Evolutionary conservation across 2,888 invertebrate genomes (phyloP), one percentile per base, ranked within the genome.

Genomic region (Macrophya annulata): DNA sequence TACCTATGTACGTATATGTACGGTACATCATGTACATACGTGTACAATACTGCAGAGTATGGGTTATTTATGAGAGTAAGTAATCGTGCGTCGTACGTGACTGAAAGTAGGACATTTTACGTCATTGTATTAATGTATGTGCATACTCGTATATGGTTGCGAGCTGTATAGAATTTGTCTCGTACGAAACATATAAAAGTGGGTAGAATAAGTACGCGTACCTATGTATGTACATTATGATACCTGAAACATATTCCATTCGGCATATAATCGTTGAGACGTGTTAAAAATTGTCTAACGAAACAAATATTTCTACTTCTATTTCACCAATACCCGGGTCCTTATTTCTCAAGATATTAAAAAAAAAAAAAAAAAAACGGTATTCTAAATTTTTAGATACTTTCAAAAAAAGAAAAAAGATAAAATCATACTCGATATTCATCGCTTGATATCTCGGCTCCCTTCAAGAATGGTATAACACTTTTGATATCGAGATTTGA

Each of bases 81-180:
- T 62, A 62, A 37, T 37, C 59, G 40, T 81, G 40, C 40, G 68
- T 77, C 15, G 43, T 81, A 81, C 59, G 79, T 81, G 59, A 81
- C 40, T 15, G 62, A 81, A 81, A 81, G 79, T 81, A 51, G 79
- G 51, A 81, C 79, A 51, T 31, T 81, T 40, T 81, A n/a, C 79
- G 59, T 81, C 79, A 62, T 81, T 62, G 62, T 81, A 59, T 59
- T 59, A 81, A 81, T 62, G 48, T 81, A 62, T 81, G 77, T 51
- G 51, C 51, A 62, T 62, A 43, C 31, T 31, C 37, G 31, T 15
- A 68, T 31, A 74, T 17, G 51, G 48, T 17, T 40, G n/a, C 43
- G 72, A 51, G 31, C 43, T n/a, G 25, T 77, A n/a, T 51, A 74
- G n/a, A 74, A n/a, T 45, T 45, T 31, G n/a, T 21, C 74, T 74